Evolutionary conservation across 2,797 vertebrate species (phyloP), one percentile per base, ranked within the genome.

Genomic region (Sebastolobus altivelis): DNA sequence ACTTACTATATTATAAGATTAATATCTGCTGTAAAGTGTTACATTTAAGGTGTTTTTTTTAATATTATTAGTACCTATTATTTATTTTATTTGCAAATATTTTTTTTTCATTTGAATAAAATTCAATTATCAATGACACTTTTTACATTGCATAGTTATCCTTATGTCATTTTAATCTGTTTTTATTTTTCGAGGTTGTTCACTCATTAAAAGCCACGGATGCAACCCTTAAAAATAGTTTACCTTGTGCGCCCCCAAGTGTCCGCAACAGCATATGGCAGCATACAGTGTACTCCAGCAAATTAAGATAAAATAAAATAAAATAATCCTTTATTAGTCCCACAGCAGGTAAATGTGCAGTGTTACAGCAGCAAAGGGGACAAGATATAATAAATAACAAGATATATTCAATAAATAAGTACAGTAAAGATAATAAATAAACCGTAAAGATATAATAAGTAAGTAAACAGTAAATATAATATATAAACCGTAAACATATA

Each of bases 171-270:
- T n/a, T 16, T 3, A 2, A 58, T 37, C 5, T 37, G 13, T 56
- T 33, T 33, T 70, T 9, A 37, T 62, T 62, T 63, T 10, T 14
- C 2, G 0, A 2, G 3, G 0, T 33, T 14, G 27, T 27, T 66
- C 20, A 13, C 14, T 54, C 14, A 27, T 43, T 65, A 13, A 63
- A 54, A 6, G 31, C 6, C 18, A 40, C 35, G 8, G 5, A 38
- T 5, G 14, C 4, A 33, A 25, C 25, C 10, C 12, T 1, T 33
- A 27, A 8, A 65, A 75, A 82, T 6, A n/a, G 1, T 46, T 49
- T 8, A 27, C 8, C 43, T 38, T n/a, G 40, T 11, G 5, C 5
- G 63, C 80, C 87, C 56, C 37, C 90, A 80, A 29, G 67, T 80
- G 88, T 54, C 68, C n/a, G 13, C 0, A 72, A 1, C 1, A 1